A percentile compares a stretch with the other conserved stretches of the same genome.
These are phyloP conservation scores for Plodia interpunctella DNA, from an alignment of 1,140 invertebrate genomes.

Conservation along the genomic window DNA sequence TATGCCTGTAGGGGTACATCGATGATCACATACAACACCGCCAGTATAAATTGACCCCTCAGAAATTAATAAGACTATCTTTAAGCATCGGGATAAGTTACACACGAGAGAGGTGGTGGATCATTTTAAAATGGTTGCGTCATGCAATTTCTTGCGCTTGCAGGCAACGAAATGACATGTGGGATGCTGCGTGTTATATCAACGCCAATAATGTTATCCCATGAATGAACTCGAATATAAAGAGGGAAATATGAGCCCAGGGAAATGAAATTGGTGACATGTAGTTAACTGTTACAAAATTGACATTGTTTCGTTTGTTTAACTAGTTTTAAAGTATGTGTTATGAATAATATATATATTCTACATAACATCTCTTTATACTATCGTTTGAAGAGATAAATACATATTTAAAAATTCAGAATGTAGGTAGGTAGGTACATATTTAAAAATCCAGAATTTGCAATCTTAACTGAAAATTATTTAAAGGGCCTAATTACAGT, in stretches of 20 bases:
- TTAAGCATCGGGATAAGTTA: slow-evolving; percentile 7
- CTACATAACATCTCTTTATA: too few relatives aligned
- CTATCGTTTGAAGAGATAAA: too few relatives aligned
- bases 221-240: slow-evolving; percentile 9
- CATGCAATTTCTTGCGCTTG: slow-evolving; percentile 63
- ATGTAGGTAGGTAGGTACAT: too few relatives aligned
- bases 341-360: too few relatives aligned
- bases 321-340: too few relatives aligned
- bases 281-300: neutral
- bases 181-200: slow-evolving; percentile 49
- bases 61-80: slow-evolving; percentile 5
- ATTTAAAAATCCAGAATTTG: too few relatives aligned
- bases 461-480: too few relatives aligned
- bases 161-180: slow-evolving; percentile 59
- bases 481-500: too few relatives aligned
- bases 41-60: slow-evolving; percentile 33
- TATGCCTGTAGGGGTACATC: slow-evolving; percentile 51
- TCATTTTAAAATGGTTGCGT: slow-evolving; percentile 33
- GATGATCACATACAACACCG: slow-evolving; percentile 29
- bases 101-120: slow-evolving; percentile 14
- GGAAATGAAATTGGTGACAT: slow-evolving; percentile 6
- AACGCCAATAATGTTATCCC: slow-evolving; percentile 47
- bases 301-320: too few relatives aligned
- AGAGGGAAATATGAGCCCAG: slow-evolving; percentile 6
- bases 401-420: too few relatives aligned